Evolutionary conservation across 1,140 invertebrate genomes (phyloP).

Genomic region (Globodera ellingtonae): DNA sequence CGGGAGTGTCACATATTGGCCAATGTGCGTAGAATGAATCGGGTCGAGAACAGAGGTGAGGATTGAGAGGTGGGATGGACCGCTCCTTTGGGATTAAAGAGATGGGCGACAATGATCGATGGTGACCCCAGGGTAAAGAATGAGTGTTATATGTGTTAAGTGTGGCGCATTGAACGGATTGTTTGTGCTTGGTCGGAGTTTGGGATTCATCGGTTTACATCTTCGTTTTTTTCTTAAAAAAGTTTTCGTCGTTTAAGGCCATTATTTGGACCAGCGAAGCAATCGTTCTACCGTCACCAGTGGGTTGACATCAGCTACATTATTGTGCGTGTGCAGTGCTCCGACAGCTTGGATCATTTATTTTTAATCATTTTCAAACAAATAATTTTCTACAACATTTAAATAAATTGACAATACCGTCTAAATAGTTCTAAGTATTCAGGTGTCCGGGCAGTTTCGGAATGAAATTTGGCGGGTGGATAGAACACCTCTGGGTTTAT

Average conservation of each 20-base stretch:
- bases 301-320: constrained; percentile 99
- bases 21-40: too few species aligned
- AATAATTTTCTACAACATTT: background rate
- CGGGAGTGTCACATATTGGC: too few species aligned
- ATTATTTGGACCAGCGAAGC: constrained; percentile 98
- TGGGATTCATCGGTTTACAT: constrained; percentile 89
- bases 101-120: too few species aligned
- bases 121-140: too few species aligned
- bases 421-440: background rate
- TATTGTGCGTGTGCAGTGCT: constrained; percentile 67
- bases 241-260: constrained; percentile 73
- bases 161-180: constrained; percentile 95
- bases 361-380: background rate
- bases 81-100: too few species aligned
- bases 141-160: too few species aligned
- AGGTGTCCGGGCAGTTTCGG: too few species aligned
- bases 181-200: constrained; percentile 94
- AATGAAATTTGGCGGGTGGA: too few species aligned
- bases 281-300: constrained; percentile 96
- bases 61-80: too few species aligned
- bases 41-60: too few species aligned
- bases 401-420: too few species aligned
- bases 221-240: background rate
- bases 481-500: too few species aligned
- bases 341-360: background rate